A percentile compares a stretch with the other conserved stretches of the same genome.
phyloP scores from a whole-genome alignment of 2,888 invertebrate species.

The Sepioteuthis lessoniana region DNA sequence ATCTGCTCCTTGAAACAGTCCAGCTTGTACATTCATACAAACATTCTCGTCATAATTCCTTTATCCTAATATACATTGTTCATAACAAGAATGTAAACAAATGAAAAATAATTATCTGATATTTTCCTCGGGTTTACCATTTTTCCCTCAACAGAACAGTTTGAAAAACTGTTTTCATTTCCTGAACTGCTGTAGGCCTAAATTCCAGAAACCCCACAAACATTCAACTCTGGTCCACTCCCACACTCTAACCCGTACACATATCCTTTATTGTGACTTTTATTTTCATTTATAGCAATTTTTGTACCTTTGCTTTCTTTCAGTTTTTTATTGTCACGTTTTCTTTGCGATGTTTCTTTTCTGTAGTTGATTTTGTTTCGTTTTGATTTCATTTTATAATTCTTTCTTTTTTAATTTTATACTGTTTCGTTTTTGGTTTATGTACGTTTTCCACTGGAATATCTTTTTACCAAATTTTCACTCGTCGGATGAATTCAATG shows the following conservation, averaged over 20 bases:
- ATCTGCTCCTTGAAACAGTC: no score
- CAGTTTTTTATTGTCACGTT: neutral
- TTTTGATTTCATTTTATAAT: neutral
- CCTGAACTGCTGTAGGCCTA: neutral
- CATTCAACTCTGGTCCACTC: neutral
- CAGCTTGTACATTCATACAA: neutral
- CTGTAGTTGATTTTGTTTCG: neutral
- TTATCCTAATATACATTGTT: neutral
- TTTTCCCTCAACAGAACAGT: neutral
- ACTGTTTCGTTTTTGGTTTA: neutral
- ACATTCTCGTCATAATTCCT: neutral
- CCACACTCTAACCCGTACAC: neutral
- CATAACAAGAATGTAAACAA: neutral
- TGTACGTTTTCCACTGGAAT: neutral
- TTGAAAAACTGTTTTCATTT: slow-evolving; percentile 16
- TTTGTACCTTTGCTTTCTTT: no score
- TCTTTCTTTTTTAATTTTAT: neutral
- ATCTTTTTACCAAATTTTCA: no score
- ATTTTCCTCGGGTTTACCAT: neutral
- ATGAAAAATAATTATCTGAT: slow-evolving; percentile 14
- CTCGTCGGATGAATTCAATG: no score
- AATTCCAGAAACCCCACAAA: neutral
- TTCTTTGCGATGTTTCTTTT: neutral
- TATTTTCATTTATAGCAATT: neutral
- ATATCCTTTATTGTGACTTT: neutral